These are phyloP conservation scores for Unio pictorum DNA, from an alignment of 2,888 invertebrate genomes.

Conservation along the genomic window DNA sequence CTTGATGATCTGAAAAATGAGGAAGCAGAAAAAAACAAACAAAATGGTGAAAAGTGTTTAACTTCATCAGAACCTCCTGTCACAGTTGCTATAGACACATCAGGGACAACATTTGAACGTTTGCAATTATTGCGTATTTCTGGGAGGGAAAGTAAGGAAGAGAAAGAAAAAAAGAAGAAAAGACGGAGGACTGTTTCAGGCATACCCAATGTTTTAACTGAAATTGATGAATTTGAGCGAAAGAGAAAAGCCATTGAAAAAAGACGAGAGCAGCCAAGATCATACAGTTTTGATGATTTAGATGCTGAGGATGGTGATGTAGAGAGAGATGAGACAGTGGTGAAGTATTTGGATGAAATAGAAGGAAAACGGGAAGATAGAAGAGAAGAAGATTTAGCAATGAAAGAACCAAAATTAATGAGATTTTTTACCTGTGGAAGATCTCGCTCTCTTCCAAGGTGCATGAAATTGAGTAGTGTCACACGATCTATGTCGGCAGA, in stretches of 20 bases:
- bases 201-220: constrained; percentile 56
- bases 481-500: constrained; percentile 30
- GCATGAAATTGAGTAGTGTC: constrained; percentile 44
- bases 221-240: constrained; percentile 58
- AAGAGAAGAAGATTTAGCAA: constrained; percentile 47
- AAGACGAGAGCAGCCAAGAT: constrained; percentile 40
- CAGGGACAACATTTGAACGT: constrained; percentile 89
- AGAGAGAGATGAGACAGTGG: constrained; percentile 51
- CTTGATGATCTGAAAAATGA: constrained; percentile 30
- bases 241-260: constrained; percentile 33
- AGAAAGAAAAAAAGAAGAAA: constrained; percentile 42
- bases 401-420: constrained; percentile 48
- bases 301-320: constrained; percentile 35
- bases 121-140: constrained; percentile 91
- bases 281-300: constrained; percentile 62
- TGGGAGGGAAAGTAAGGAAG: constrained; percentile 70
- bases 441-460: constrained; percentile 59
- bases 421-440: constrained; percentile 59
- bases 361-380: constrained; percentile 61
- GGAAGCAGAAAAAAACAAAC: constrained; percentile 32
- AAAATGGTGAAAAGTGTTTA: constrained; percentile 26
- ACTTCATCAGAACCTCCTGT: constrained; percentile 78
- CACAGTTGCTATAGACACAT: constrained; percentile 90
- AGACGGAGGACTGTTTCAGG: constrained; percentile 61
- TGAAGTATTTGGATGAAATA: constrained; percentile 60